Percentiles rank a stretch among this genome's conserved stretches.
These are phyloP conservation scores for Saxidomus purpurata DNA, from an alignment of 1,140 invertebrate species.

Conservation along the genomic window DNA sequence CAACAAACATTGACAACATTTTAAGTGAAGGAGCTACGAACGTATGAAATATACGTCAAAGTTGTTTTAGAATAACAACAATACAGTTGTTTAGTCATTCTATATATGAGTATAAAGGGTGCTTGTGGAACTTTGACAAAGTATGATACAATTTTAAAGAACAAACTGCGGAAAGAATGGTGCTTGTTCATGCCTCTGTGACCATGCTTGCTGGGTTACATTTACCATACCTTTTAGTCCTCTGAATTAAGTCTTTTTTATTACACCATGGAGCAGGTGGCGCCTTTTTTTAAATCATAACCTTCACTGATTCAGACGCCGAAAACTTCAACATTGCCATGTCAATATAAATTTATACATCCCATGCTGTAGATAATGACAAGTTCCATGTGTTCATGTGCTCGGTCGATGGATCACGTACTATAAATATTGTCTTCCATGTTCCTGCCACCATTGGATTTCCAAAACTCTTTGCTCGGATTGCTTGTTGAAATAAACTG, in stretches of 20 bases:
- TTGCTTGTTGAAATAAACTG: not conserved
- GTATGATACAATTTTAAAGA: too few relatives aligned
- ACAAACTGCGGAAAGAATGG: too few relatives aligned
- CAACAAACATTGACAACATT: too few relatives aligned
- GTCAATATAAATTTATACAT: not conserved
- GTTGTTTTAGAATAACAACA: too few relatives aligned
- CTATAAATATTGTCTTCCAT: not conserved
- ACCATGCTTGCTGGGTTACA: too few relatives aligned
- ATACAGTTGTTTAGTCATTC: too few relatives aligned
- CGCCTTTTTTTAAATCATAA: not conserved
- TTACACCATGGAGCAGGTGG: not conserved
- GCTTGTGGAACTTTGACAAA: too few relatives aligned
- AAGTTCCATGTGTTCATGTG: not conserved
- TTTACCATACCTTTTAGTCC: not conserved
- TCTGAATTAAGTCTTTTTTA: not conserved
- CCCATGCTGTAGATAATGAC: not conserved
- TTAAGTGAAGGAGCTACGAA: too few relatives aligned
- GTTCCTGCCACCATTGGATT: not conserved
- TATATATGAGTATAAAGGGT: too few relatives aligned
- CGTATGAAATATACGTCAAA: too few relatives aligned
- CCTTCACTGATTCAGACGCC: not conserved
- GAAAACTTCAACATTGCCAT: not conserved
- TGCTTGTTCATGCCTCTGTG: too few relatives aligned
- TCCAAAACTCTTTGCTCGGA: not conserved
- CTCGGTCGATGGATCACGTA: not conserved